A percentile compares a stretch with the other conserved stretches of the same genome.
phyloP scores from a whole-genome alignment of 2,113 vertebrate species.

The Phylloscopus whistleri region DNA sequence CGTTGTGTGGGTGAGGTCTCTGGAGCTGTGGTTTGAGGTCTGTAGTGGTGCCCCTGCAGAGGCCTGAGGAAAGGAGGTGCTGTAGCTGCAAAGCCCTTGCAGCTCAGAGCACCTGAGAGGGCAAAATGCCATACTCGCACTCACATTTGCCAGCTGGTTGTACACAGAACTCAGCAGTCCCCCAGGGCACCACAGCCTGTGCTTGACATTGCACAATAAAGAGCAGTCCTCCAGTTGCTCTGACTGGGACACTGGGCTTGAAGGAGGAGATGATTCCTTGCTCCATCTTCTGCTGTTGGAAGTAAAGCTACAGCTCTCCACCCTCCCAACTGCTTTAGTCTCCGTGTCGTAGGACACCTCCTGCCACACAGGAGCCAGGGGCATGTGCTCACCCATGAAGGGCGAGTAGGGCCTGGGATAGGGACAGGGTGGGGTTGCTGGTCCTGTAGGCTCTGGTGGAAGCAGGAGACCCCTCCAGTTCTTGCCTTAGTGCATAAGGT shows the following conservation, averaged over 20 bases:
- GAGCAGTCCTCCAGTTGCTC: not conserved
- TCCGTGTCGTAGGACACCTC: accelerated
- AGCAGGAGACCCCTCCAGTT: accelerated
- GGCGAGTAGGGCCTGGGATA: accelerated
- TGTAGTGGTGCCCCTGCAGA: not conserved
- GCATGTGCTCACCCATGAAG: accelerated
- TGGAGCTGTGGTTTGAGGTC: not conserved
- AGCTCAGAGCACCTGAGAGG: not conserved
- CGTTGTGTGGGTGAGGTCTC: accelerated
- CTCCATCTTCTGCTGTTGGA: not conserved
- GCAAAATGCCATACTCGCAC: not conserved
- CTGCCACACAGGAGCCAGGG: accelerated
- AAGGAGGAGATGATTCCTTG: not conserved
- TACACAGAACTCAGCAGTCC: not conserved
- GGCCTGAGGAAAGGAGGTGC: not conserved
- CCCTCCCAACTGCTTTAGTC: accelerated
- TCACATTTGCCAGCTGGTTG: accelerated
- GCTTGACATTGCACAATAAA: not conserved
- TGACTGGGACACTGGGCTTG: not conserved
- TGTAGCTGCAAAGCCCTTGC: not conserved
- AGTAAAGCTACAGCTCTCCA: not conserved
- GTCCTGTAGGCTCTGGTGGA: not conserved
- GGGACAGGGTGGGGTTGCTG: not conserved
- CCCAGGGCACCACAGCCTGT: accelerated
- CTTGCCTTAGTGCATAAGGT: accelerated